Conservation (phyloP, 2,113 vertebrate genomes). For the Parus major region DNA sequence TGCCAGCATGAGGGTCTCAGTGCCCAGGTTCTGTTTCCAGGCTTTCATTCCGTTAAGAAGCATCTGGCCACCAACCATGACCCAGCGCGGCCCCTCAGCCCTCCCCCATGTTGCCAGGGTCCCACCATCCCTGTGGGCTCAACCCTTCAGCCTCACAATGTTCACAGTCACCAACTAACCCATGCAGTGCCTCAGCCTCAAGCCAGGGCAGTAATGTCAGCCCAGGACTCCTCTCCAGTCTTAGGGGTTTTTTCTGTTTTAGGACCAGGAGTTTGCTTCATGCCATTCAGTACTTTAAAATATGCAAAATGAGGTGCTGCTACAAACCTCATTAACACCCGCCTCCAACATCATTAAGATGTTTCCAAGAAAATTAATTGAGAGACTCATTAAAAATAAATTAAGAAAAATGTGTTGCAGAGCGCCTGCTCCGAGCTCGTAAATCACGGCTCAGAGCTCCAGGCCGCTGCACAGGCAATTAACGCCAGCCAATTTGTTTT, state of each 20-base stretch:
- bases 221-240: not conserved
- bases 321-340: constrained; percentile 87
- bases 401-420: constrained; percentile 98
- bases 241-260: not conserved
- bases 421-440: constrained; percentile 89
- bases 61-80: accelerated
- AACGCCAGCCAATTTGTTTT: constrained; percentile 99
- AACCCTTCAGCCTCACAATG: accelerated
- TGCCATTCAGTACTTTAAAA: constrained; percentile 71
- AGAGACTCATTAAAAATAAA: constrained; percentile 99
- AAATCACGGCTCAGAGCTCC: constrained; percentile 93
- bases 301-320: constrained; percentile 77
- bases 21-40: not conserved
- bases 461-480: constrained; percentile 90
- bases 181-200: not conserved
- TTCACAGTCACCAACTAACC: not conserved
- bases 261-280: constrained; percentile 53
- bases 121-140: accelerated
- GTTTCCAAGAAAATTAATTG: constrained; percentile 97
- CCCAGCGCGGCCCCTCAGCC: accelerated
- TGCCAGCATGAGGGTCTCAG: accelerated
- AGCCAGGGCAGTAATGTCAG: not conserved
- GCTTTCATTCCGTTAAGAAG: not conserved
- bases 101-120: accelerated
- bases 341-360: constrained; percentile 95